Conservation (phyloP, 2,113 vertebrate species). For the Alligator mississippiensis region DNA sequence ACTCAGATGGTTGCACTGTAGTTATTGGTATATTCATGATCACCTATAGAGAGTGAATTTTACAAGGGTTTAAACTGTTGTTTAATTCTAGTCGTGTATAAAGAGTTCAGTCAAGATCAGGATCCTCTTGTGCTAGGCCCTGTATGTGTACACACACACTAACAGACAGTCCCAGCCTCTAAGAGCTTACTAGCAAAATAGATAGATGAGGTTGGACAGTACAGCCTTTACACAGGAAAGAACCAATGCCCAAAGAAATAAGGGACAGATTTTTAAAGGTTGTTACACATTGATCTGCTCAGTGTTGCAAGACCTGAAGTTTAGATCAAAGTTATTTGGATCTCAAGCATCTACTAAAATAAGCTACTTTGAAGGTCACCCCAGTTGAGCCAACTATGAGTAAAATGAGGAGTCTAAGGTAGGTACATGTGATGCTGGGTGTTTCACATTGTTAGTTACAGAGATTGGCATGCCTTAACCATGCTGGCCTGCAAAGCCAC, state of each 20-base stretch:
- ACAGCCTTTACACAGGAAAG: background rate
- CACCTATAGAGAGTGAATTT: background rate
- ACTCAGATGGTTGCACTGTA: background rate
- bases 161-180: background rate
- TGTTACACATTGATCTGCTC: background rate
- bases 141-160: background rate
- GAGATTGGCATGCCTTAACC: too few relatives aligned
- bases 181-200: background rate
- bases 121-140: background rate
- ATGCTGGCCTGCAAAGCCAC: too few relatives aligned
- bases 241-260: background rate
- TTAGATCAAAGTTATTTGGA: too few relatives aligned
- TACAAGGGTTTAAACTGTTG: rapidly evolving
- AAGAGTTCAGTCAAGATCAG: background rate
- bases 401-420: too few relatives aligned
- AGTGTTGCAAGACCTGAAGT: too few relatives aligned
- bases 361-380: too few relatives aligned
- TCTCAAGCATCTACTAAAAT: too few relatives aligned
- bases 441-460: too few relatives aligned
- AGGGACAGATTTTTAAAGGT: background rate
- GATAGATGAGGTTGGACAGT: background rate
- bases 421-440: too few relatives aligned
- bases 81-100: rapidly evolving
- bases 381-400: too few relatives aligned
- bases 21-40: background rate